Evolutionary conservation across 2,888 invertebrate genomes (phyloP), one percentile per base, ranked within the genome.

Genomic region (Cephus pygmeus): DNA sequence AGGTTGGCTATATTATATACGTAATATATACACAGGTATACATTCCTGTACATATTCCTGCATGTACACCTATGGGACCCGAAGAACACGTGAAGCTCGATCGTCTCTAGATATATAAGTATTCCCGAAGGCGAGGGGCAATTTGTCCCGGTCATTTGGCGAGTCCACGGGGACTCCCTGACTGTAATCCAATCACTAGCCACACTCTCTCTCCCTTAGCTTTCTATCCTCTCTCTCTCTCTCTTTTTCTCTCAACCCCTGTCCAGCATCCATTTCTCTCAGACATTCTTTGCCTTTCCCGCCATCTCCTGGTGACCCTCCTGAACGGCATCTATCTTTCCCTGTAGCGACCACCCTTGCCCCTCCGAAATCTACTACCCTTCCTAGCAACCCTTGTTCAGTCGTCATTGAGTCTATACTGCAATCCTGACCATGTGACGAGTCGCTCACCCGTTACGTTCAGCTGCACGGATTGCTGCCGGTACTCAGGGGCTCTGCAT

Each of bases 61-160:
- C 12, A 31, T 33, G 71, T 34, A 34, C 34, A 31, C 31, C 34
- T 34, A 34, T 30, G 71, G 71, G 23, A 30, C 71, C 71, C 23
- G 71, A 31, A 30, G 31, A 31, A 83, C 82, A 80, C 82, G 80
- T 77, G 79, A 82, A 79, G 78, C 83, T 85, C 85, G 85, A 88
- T 88, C 85, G 88, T 78, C 87, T 80, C 84, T 85, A 86, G 88
- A 90, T 89, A 89, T 90, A 91, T 90, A 91, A 91, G 91, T 91
- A 91, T 91, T 91, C 91, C 91, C 91, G 90, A 89, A 90, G 91
- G 91, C 91, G 85, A 91, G 90, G 90, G 91, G 90, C 91, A 91
- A 91, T 91, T 91, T 91, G 91, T 91, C 91, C 91, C 91, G 91
- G 91, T 91, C 91, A 91, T 91, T 91, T 91, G 91, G 89, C 88